These are phyloP conservation scores for Agrotis puta DNA, from an alignment of 2,888 invertebrate species.

Conservation along the genomic window DNA sequence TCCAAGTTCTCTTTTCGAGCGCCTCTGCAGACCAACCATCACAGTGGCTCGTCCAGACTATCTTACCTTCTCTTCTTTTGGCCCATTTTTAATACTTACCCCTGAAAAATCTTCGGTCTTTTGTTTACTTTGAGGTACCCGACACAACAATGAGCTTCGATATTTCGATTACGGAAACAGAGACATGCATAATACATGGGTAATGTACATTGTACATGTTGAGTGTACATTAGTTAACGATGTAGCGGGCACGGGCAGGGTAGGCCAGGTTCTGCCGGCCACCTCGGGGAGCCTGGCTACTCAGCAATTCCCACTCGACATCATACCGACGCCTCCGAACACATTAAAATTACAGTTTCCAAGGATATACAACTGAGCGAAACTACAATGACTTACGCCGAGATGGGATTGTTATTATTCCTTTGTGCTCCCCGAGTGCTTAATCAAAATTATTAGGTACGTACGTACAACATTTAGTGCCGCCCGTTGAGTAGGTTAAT, in stretches of 20 bases:
- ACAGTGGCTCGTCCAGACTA: no score
- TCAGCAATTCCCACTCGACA: conserved; percentile 79
- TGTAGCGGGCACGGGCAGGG: conserved; percentile 57
- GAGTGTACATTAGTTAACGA: conserved; percentile 74
- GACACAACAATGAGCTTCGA: conserved; percentile 25
- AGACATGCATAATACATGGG: conserved; percentile 51
- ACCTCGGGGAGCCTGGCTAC: conserved; percentile 76
- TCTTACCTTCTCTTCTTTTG: no score
- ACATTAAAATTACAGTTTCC: conserved; percentile 90
- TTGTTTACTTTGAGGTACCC: not conserved
- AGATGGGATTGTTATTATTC: conserved; percentile 88
- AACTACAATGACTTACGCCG: conserved; percentile 84
- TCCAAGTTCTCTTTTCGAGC: no score
- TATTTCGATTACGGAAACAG: conserved; percentile 47
- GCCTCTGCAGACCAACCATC: no score
- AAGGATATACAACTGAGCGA: conserved; percentile 82
- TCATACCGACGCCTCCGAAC: conserved; percentile 84
- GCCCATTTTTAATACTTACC: no score
- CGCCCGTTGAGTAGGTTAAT: conserved; percentile 74
- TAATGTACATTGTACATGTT: conserved; percentile 60
- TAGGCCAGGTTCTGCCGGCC: conserved; percentile 63
- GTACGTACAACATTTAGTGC: conserved; percentile 67
- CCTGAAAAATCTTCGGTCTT: not conserved
- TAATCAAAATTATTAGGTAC: conserved; percentile 87
- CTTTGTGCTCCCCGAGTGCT: conserved; percentile 84